phyloP scores from a whole-genome alignment of 2,113 vertebrate genomes.

The Siniperca chuatsi region DNA sequence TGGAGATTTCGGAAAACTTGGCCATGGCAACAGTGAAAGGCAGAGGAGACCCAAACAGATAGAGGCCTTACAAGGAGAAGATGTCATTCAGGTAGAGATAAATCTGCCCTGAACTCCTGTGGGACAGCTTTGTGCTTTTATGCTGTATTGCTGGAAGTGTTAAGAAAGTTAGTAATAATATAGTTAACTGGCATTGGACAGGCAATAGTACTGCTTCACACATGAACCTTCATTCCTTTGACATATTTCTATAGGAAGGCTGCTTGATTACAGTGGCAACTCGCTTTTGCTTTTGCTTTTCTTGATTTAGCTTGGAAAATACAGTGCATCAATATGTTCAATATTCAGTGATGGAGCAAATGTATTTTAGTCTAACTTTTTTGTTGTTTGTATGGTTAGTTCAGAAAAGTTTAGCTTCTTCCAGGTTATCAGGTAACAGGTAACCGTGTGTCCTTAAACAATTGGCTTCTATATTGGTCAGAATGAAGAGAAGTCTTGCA shows the following conservation, averaged over 20 bases:
- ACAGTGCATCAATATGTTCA: neutral
- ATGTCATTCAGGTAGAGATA: slow-evolving; percentile 84
- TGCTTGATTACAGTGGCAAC: neutral
- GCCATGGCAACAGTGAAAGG: slow-evolving; percentile 87
- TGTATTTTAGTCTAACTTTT: neutral
- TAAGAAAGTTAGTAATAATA: neutral
- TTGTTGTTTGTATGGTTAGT: too few relatives aligned
- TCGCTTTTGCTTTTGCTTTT: too few relatives aligned
- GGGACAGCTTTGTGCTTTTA: neutral
- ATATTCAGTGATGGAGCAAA: neutral
- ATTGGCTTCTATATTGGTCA: neutral
- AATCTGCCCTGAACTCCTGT: neutral
- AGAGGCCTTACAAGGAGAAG: slow-evolving; percentile 86
- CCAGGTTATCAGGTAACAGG: neutral
- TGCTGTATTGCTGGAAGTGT: neutral
- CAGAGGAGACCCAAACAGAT: slow-evolving; percentile 88
- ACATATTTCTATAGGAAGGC: neutral
- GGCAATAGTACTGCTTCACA: too few relatives aligned
- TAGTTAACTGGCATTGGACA: neutral
- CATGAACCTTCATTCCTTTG: neutral
- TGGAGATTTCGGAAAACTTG: slow-evolving; percentile 88
- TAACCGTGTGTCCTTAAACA: neutral
- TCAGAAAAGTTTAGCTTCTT: neutral
- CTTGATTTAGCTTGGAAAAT: too few relatives aligned
- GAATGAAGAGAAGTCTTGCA: neutral